Evolutionary conservation across 1,140 invertebrate genomes (phyloP).

Genomic region (Anoplolepis gracilipes): DNA sequence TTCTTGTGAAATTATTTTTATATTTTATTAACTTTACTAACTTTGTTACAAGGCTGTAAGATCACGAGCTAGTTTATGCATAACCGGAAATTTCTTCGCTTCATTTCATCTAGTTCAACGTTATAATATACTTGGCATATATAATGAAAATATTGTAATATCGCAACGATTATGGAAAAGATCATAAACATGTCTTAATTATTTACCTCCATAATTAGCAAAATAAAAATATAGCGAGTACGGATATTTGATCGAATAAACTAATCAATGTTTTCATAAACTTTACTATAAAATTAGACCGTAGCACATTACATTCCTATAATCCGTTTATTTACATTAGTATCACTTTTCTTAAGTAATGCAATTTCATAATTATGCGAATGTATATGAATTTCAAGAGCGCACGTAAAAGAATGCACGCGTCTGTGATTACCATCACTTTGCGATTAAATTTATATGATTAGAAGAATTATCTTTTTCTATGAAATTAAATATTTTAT

Average conservation of each 20-base stretch:
- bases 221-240: conserved; percentile 49
- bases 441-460: conserved; percentile 14
- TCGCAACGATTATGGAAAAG: not conserved
- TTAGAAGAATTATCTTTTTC: conserved; percentile 1
- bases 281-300: conserved; percentile 59
- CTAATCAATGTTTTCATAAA: conserved; percentile 24
- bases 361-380: conserved; percentile 38
- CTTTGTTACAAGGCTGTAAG: not conserved
- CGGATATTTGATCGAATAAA: conserved; percentile 28
- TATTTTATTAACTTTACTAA: not conserved
- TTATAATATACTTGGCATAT: not conserved
- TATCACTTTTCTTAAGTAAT: conserved; percentile 47
- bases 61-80: not conserved
- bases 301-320: conserved; percentile 33
- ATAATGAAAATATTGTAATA: not conserved
- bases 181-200: not conserved
- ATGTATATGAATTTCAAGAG: conserved; percentile 12
- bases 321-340: conserved; percentile 48
- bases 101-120: not conserved
- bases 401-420: conserved; percentile 28
- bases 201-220: not conserved
- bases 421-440: not conserved
- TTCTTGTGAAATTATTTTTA: not conserved
- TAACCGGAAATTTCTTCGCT: not conserved
- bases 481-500: not conserved